Evolutionary conservation across 2,888 invertebrate species (phyloP).

Genomic region (Lepas anatifera): DNA sequence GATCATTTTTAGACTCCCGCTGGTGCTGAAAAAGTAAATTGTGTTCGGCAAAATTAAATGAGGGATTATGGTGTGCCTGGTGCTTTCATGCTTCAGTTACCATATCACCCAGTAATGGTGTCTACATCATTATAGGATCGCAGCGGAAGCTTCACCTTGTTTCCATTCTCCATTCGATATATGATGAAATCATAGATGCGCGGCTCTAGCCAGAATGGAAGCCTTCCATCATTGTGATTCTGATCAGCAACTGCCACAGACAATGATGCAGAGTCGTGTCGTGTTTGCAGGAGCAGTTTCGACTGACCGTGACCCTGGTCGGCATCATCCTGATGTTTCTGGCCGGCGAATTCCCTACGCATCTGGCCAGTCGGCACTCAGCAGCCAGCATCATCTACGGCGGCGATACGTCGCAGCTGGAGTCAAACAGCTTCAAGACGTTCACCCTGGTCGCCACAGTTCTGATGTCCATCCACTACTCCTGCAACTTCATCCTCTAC

Average conservation of each 20-base stretch:
- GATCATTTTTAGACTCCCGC: no score
- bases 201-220: background rate
- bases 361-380: conserved; percentile 19
- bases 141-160: no score
- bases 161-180: no score
- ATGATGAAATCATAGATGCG: background rate
- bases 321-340: conserved; percentile 20
- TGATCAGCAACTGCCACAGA: background rate
- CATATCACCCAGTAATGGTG: no score
- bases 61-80: no score
- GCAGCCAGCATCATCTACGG: conserved; percentile 17
- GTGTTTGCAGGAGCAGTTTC: conserved; percentile 14
- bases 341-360: conserved; percentile 18
- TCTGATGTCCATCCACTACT: conserved; percentile 22
- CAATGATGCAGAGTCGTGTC: background rate
- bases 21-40: no score
- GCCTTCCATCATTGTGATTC: background rate
- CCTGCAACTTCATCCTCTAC: conserved; percentile 22
- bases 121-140: background rate
- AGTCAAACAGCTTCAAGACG: conserved; percentile 16
- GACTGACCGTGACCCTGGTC: conserved; percentile 18
- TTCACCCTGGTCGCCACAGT: conserved; percentile 21
- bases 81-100: no score
- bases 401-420: background rate
- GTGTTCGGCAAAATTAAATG: no score